Evolutionary conservation across 2,113 vertebrate genomes (phyloP), one percentile per base, ranked within the genome.

Genomic region (Laticauda laticaudata): DNA sequence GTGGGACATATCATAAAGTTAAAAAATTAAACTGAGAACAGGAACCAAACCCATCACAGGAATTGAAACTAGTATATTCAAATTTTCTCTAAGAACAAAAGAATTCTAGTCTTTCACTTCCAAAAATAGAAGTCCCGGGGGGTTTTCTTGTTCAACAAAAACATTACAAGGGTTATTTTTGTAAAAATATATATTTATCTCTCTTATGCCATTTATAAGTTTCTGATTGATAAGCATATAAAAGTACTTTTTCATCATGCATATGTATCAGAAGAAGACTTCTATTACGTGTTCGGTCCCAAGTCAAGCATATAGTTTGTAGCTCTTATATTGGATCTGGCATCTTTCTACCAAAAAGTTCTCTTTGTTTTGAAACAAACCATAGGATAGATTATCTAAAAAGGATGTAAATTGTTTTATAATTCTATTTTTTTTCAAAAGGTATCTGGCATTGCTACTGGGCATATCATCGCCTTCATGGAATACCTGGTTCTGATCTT

Each of bases 401-500:
- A 21, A 23, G 54, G 4, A 39, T 24, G 20, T 15, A 24, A 20
- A 26, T 18, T 11, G 26, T 26, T 34, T 11, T 55, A 53, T 87
- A 39, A 61, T 54, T 81, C 9, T 87, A 23, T 95, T 51, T 21
- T 95, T 92, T 94, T 95, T 91, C 96, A 98, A 95, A 96, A 98
- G 99, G 99, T 91, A 99, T 99, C 97, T 99, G 98, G 98, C 98
- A 98, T 95, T 99, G 99, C 96, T 99, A 98, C 95, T 97, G 96
- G 97, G 98, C 99, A 95, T 99, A 98, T 91, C 95, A 89, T 7
- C 95, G 55, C 29, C 98, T 99, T 92, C 97, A 96, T 59, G 96
- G 95, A 87, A 98, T 97, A 92, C 97, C 98, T 20, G 97, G 97
- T 20, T 96, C 98, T 89, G 97, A 98, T 2, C 93, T 98, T 93